phyloP scores from a whole-genome alignment of 2,797 vertebrate species.

The Anolis apletophallus region DNA sequence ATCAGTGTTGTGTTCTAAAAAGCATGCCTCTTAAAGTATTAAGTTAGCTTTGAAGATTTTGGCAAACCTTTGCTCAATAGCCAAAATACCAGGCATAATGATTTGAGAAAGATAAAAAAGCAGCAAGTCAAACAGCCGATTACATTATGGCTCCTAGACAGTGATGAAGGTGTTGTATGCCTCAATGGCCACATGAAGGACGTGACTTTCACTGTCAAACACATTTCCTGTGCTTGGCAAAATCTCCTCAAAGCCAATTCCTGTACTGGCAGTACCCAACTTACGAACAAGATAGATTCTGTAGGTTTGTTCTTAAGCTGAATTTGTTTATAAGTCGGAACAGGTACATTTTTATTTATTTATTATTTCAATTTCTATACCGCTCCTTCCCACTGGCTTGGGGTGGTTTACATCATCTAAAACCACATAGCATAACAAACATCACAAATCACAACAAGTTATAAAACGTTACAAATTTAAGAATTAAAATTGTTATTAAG shows the following conservation, averaged over 20 bases:
- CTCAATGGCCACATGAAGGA: background rate
- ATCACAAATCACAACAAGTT: too few relatives aligned
- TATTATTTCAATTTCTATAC: too few relatives aligned
- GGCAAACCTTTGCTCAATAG: background rate
- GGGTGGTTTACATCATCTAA: too few relatives aligned
- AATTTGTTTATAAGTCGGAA: too few relatives aligned
- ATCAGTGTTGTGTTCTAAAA: background rate
- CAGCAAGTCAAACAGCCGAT: background rate
- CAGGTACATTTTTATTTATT: too few relatives aligned
- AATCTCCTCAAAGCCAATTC: background rate
- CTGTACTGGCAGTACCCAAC: background rate
- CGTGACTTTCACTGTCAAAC: background rate
- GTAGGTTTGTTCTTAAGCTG: too few relatives aligned
- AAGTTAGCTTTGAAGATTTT: background rate
- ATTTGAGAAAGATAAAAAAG: background rate
- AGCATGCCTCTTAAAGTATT: background rate
- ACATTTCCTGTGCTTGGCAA: background rate
- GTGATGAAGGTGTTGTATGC: background rate
- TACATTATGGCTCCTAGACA: background rate
- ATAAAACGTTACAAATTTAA: too few relatives aligned
- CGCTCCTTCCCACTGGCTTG: too few relatives aligned
- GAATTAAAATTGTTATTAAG: too few relatives aligned
- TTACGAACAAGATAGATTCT: too few relatives aligned
- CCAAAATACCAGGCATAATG: background rate
- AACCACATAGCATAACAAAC: too few relatives aligned